These are phyloP conservation scores for Xanthia icteritia DNA, from an alignment of 2,888 invertebrate genomes.

Conservation along the genomic window DNA sequence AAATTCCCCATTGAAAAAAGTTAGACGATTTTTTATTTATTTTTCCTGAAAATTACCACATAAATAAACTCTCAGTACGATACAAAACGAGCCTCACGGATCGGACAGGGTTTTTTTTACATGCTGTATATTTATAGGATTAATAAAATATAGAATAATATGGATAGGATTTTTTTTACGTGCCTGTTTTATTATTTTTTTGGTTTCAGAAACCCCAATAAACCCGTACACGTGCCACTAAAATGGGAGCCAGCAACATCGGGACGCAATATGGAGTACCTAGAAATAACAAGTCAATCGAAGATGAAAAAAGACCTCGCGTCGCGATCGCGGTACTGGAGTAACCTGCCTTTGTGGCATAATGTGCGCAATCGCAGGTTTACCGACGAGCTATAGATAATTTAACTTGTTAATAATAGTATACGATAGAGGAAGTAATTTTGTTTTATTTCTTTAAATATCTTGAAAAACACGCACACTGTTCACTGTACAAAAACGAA, in stretches of 20 bases:
- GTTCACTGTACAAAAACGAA: no score
- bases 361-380: conserved; percentile 73
- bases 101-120: no score
- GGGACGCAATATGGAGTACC: conserved; percentile 89
- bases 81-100: no score
- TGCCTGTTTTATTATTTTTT: conserved; percentile 9
- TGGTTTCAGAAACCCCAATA: conserved; percentile 91
- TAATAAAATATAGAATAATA: no score
- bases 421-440: background rate
- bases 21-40: no score
- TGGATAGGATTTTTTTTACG: no score
- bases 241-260: conserved; percentile 91
- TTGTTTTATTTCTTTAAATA: conserved; percentile 12
- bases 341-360: conserved; percentile 87
- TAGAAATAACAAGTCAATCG: conserved; percentile 85
- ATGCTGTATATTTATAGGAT: no score
- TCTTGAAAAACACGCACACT: background rate
- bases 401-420: conserved; percentile 8
- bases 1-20: no score
- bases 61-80: no score
- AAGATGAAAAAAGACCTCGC: conserved; percentile 90
- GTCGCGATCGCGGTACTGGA: conserved; percentile 92
- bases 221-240: conserved; percentile 84
- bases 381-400: conserved; percentile 86
- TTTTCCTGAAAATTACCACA: no score